phyloP scores from a whole-genome alignment of 2,797 vertebrate genomes.

The Pyrrhura leucotis region DNA sequence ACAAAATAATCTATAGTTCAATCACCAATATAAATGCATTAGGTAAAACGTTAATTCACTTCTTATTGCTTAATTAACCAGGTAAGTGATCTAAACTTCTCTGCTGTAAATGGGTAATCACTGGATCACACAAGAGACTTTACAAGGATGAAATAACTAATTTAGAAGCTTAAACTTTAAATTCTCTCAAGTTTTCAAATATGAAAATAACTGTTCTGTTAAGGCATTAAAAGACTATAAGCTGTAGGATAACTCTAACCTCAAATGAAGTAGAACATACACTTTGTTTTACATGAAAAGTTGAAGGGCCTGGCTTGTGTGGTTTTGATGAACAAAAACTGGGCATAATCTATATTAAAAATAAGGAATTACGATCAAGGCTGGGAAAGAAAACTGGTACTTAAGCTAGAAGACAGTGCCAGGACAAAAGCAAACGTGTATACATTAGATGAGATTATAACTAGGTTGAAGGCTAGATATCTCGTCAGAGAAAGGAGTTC shows the following conservation, averaged over 20 bases:
- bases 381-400: not conserved
- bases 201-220: not conserved
- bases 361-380: not conserved
- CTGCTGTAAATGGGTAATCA: not conserved
- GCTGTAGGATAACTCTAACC: not conserved
- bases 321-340: not conserved
- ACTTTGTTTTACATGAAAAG: not conserved
- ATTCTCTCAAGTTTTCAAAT: not conserved
- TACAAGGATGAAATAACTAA: not conserved
- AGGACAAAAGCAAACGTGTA: not conserved
- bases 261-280: not conserved
- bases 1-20: not conserved
- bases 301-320: not conserved
- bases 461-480: not conserved
- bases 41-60: not conserved
- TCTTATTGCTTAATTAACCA: not conserved
- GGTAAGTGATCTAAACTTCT: not conserved
- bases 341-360: not conserved
- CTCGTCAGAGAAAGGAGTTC: not conserved
- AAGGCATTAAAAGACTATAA: not conserved
- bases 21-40: not conserved
- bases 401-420: not conserved
- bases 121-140: not conserved
- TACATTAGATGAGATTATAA: not conserved
- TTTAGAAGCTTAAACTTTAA: not conserved